Evolutionary conservation across 2,113 vertebrate species (phyloP).

Genomic region (Vombatus ursinus): DNA sequence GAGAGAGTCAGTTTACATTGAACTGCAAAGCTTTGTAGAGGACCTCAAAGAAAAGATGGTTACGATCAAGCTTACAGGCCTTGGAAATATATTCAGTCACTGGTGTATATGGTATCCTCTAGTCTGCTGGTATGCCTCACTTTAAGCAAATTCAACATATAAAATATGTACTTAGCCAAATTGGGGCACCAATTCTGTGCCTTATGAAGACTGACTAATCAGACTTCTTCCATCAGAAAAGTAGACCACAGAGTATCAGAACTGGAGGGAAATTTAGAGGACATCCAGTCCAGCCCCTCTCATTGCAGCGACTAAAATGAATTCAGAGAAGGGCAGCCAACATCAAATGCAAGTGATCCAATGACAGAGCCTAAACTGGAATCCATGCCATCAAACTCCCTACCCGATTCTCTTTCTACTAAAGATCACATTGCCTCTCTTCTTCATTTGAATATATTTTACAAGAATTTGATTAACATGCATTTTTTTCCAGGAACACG

Average conservation of each 20-base stretch:
- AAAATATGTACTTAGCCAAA: neutral
- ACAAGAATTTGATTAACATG: neutral
- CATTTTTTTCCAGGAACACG: neutral
- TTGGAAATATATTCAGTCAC: neutral
- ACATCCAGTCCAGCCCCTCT: neutral
- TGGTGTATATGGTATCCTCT: neutral
- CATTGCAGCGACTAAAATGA: neutral
- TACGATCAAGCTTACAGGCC: neutral
- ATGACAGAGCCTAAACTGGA: neutral
- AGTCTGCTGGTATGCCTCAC: neutral
- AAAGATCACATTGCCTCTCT: neutral
- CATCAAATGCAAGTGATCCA: neutral
- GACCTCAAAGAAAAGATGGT: neutral
- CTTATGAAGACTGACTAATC: neutral
- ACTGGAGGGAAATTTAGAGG: neutral
- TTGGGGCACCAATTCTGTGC: neutral
- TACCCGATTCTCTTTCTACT: neutral
- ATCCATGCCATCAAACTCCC: neutral
- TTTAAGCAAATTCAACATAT: neutral
- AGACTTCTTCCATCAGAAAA: neutral
- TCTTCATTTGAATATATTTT: neutral
- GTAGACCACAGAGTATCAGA: neutral
- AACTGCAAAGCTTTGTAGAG: neutral
- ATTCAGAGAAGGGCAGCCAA: neutral
- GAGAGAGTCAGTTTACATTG: neutral